Evolutionary conservation across 1,140 invertebrate species (phyloP).

Genomic region (Sitophilus oryzae): DNA sequence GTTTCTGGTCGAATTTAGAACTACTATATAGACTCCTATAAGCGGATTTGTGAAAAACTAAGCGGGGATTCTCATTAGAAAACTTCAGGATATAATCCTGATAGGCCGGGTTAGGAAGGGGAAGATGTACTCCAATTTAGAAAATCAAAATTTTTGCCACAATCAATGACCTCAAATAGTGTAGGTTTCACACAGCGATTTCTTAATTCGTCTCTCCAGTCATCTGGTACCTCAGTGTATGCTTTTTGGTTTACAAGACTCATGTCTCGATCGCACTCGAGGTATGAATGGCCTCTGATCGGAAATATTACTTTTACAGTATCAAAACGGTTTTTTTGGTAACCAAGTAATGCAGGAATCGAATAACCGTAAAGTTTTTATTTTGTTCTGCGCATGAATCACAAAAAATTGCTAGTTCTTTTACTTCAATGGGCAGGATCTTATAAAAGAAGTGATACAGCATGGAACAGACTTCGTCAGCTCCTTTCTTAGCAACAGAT

Average conservation of each 20-base stretch:
- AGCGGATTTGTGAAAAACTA: slow-evolving; percentile 5
- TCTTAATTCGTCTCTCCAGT: slow-evolving; percentile 2
- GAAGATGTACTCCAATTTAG: too few relatives aligned
- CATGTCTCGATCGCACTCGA: slow-evolving; percentile 19
- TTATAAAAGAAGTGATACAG: slow-evolving; percentile 17
- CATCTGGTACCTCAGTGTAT: slow-evolving; percentile 7
- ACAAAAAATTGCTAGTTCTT: slow-evolving; percentile 20
- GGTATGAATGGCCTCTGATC: slow-evolving; percentile 4
- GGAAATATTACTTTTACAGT: slow-evolving; percentile 24
- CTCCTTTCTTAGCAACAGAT: slow-evolving; percentile 21
- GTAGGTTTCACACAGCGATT: slow-evolving; percentile 9
- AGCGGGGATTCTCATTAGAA: slow-evolving; percentile 9
- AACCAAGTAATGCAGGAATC: slow-evolving; percentile 25
- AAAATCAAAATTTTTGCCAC: slow-evolving; percentile 11
- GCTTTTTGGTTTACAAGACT: slow-evolving; percentile 22
- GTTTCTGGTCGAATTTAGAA: too few relatives aligned
- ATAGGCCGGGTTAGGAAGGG: slow-evolving; percentile 1
- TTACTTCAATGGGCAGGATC: slow-evolving; percentile 16
- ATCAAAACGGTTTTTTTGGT: slow-evolving; percentile 10
- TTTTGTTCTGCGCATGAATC: slow-evolving; percentile 24
- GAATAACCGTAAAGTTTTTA: slow-evolving; percentile 24
- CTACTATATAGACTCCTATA: too few relatives aligned
- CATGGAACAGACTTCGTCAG: slow-evolving; percentile 18
- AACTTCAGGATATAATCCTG: slow-evolving; percentile 8
- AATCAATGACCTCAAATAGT: slow-evolving; percentile 8